Percentiles rank a stretch among this genome's conserved stretches.
Conservation (phyloP, 2,888 invertebrate species). For the Cephus pygmeus region DNA sequence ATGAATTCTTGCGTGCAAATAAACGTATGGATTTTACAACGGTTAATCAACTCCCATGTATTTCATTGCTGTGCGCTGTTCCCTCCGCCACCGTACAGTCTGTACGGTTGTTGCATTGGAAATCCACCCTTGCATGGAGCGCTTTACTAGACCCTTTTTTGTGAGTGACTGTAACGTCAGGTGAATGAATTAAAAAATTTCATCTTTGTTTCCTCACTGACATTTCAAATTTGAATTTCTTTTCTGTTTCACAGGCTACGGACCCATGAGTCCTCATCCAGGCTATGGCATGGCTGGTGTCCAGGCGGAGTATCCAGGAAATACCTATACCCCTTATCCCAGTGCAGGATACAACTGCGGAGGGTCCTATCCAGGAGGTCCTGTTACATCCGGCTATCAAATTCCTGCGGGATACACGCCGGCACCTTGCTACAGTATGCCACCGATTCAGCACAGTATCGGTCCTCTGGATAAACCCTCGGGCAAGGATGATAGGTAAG, state of each 20-base stretch:
- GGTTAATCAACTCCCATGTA: slow-evolving; percentile 46
- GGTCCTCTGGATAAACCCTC: slow-evolving; percentile 71
- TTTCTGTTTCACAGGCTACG: slow-evolving; percentile 73
- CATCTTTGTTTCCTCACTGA: not conserved
- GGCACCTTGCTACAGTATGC: slow-evolving; percentile 87
- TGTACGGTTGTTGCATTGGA: not conserved
- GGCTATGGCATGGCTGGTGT: slow-evolving; percentile 82
- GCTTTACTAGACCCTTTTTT: not conserved
- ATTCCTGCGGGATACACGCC: slow-evolving; percentile 78
- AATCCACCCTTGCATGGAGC: not conserved
- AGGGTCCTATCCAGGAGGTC: slow-evolving; percentile 67
- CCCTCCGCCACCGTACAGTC: not conserved
- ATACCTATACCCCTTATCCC: slow-evolving; percentile 78
- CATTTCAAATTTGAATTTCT: not conserved
- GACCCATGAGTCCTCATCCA: slow-evolving; percentile 86
- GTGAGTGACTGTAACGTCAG: not conserved
- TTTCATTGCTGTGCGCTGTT: slow-evolving; percentile 2
- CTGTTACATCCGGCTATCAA: slow-evolving; percentile 72
- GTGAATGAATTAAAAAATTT: not conserved
- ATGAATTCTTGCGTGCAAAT: slow-evolving; percentile 52
- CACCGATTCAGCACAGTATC: slow-evolving; percentile 77
- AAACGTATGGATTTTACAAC: slow-evolving; percentile 51
- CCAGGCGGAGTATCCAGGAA: slow-evolving; percentile 84
- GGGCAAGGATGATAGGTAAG: slow-evolving; percentile 78
- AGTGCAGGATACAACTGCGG: slow-evolving; percentile 72